Evolutionary conservation across 2,888 invertebrate genomes (phyloP).

Genomic region (Pantelozetes paolii): DNA sequence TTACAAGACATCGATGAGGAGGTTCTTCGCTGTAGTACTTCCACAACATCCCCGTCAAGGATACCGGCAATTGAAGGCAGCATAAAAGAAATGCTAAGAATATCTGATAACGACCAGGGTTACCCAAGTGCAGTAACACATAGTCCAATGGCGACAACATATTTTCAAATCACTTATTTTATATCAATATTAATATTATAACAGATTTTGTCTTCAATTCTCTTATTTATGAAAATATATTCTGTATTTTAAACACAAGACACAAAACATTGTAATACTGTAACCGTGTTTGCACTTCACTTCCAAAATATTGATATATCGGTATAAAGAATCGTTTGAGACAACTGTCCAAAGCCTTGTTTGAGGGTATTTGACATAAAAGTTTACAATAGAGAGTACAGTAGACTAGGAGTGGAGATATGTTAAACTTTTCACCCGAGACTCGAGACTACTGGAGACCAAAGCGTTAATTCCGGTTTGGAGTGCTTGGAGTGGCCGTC

Average conservation of each 20-base stretch:
- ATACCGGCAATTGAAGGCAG: slow-evolving; percentile 47
- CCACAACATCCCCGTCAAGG: slow-evolving; percentile 45
- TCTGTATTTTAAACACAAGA: too few relatives aligned
- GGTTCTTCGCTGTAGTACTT: slow-evolving; percentile 46
- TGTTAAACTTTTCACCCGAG: slow-evolving; percentile 5
- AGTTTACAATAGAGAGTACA: too few relatives aligned
- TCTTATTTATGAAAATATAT: too few relatives aligned
- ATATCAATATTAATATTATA: too few relatives aligned
- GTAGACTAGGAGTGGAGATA: background rate
- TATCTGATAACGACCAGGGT: slow-evolving; percentile 46
- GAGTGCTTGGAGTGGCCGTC: slow-evolving; percentile 6
- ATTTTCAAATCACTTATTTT: background rate
- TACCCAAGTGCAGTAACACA: slow-evolving; percentile 45
- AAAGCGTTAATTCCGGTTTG: background rate
- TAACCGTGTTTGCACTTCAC: too few relatives aligned
- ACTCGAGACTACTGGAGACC: background rate
- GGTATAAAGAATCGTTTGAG: too few relatives aligned
- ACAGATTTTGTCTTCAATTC: too few relatives aligned
- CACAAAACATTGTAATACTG: too few relatives aligned
- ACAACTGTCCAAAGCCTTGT: too few relatives aligned
- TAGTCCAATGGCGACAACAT: slow-evolving; percentile 46
- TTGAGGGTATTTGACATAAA: too few relatives aligned
- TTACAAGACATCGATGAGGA: slow-evolving; percentile 46
- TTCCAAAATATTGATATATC: too few relatives aligned
- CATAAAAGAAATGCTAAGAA: slow-evolving; percentile 46